phyloP scores from a whole-genome alignment of 1,140 invertebrate species.

The Ips nitidus region DNA sequence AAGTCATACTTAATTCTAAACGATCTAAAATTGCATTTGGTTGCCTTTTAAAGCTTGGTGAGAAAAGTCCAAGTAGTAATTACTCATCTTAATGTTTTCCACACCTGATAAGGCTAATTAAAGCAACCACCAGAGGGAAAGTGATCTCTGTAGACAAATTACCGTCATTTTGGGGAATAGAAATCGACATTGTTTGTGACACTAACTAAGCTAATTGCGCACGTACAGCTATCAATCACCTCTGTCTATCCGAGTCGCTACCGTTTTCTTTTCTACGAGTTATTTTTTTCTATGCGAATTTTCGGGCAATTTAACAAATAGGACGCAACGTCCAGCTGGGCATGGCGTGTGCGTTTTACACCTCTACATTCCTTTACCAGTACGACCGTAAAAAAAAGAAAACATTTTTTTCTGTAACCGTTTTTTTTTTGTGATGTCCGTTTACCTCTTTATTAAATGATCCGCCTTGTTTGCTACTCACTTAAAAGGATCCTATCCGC shows the following conservation, averaged over 20 bases:
- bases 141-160: too few species aligned
- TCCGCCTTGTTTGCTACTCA: constrained; percentile 22
- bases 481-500: neutral
- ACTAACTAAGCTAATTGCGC: neutral
- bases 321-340: constrained; percentile 25
- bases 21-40: too few species aligned
- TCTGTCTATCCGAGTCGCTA: constrained; percentile 1
- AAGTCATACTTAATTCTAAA: too few species aligned
- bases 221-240: constrained; percentile 4
- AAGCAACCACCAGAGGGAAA: too few species aligned
- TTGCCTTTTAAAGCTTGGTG: too few species aligned
- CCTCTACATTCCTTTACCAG: neutral
- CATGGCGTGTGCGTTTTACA: constrained; percentile 19
- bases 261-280: constrained; percentile 27
- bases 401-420: constrained; percentile 5
- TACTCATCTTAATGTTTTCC: too few species aligned
- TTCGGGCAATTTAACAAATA: constrained; percentile 31
- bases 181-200: too few species aligned
- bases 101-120: too few species aligned
- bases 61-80: too few species aligned
- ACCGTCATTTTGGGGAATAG: too few species aligned
- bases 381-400: neutral
- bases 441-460: constrained; percentile 20
- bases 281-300: constrained; percentile 24
- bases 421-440: neutral